Evolutionary conservation across 1,140 invertebrate species (phyloP), one percentile per base, ranked within the genome.

Genomic region (Antheraea mylitta): DNA sequence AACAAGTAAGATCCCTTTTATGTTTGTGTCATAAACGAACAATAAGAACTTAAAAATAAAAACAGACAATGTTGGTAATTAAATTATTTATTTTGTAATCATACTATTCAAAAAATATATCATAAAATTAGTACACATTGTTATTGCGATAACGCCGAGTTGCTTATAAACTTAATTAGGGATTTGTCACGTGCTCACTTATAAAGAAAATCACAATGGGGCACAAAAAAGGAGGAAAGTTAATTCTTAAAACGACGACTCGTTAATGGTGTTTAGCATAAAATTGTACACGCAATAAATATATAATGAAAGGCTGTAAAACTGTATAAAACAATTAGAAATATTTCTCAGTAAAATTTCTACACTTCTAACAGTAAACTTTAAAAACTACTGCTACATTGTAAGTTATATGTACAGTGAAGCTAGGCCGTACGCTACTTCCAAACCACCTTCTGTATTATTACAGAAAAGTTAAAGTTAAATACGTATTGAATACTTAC

Each of bases 161-260:
- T 53, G 45, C 45, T 53, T 53, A 53, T 53, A 53, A 53, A 53
- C 45, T 53, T 53, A 53, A 53, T 53, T 53, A 53, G 16, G 45
- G 45, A 53, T 53, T 53, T 53, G 45, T 53, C 45, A 53, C 45
- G 45, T 53, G 45, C 45, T 13, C 45, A 53, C 7, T 53, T 53
- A 53, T 53, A 53, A 53, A 53, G 45, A 53, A 13, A 53, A 53
- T 53, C 16, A 53, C 45, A 53, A 53, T 53, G 45, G 45, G 16
- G 16, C 45, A 53, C 16, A 53, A 53, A 53, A 53, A n/a, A 53
- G 45, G 45, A 53, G 45, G 45, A 53, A 53, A 53, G 45, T 53
- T 53, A 53, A 53, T 53, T 53, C 16, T 53, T 53, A 53, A 53
- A 53, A 53, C 45, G 45, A 53, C 45, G 45, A 53, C 45, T 53